Conservation (phyloP, 2,888 invertebrate genomes). For the Helobdella robusta region DNA sequence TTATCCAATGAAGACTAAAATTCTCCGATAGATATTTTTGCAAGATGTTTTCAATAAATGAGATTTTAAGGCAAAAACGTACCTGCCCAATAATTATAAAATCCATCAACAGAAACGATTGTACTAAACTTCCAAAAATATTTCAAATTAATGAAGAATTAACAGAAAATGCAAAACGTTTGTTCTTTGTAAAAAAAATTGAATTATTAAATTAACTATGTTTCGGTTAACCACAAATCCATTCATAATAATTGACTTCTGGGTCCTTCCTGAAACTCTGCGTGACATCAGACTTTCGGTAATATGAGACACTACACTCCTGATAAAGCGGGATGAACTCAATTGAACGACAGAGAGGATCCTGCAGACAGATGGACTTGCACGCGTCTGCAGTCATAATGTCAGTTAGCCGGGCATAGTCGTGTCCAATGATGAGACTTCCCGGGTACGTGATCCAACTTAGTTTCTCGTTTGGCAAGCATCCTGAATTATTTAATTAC, state of each 20-base stretch:
- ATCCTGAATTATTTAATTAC: neutral
- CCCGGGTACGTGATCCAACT: neutral
- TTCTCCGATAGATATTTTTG: too few relatives aligned
- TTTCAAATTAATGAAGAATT: too few relatives aligned
- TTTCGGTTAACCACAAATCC: conserved; percentile 21
- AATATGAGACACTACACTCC: conserved; percentile 27
- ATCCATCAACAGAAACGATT: too few relatives aligned
- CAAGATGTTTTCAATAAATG: too few relatives aligned
- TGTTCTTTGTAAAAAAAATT: too few relatives aligned
- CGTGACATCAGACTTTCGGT: neutral
- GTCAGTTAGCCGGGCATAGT: conserved; percentile 25
- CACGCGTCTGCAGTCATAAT: conserved; percentile 21
- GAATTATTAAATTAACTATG: too few relatives aligned
- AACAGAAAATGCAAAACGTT: too few relatives aligned
- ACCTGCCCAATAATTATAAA: too few relatives aligned
- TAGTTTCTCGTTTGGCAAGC: neutral
- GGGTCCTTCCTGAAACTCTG: conserved; percentile 26
- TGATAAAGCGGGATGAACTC: conserved; percentile 20
- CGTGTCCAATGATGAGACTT: conserved; percentile 24
- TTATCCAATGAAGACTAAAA: too few relatives aligned
- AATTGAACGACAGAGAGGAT: conserved; percentile 24
- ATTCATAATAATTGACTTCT: conserved; percentile 25
- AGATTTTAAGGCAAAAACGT: too few relatives aligned
- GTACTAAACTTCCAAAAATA: too few relatives aligned
- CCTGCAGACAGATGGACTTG: conserved; percentile 26